Evolutionary conservation across 2,797 vertebrate species (phyloP), one percentile per base, ranked within the genome.

Genomic region (Sebastes goodei): DNA sequence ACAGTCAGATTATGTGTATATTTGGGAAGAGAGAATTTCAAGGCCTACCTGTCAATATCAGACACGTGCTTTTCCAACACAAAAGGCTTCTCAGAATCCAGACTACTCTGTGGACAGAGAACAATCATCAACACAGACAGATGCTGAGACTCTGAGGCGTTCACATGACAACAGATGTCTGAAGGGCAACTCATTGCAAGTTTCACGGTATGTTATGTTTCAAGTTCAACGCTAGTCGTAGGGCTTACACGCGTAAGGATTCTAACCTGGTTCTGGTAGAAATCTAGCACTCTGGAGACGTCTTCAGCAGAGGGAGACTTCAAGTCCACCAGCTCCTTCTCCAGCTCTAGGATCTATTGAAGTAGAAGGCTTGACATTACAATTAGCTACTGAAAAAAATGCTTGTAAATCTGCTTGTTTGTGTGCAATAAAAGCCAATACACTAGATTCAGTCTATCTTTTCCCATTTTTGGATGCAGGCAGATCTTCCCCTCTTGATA

Each of bases 281-380:
- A 93, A 49, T 97, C 95, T 25, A 99, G 69, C 59, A 99, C 82
- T 71, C 90, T 91, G 29, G 94, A 94, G 82, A 99, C 75, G 6
- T 96, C 94, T 72, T 96, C 94, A 87, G 82, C 90, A 35, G 97
- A 97, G 38, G 97, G 97, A 69, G 96, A 95, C 85, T 96, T 97
- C 90, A 99, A 66, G 53, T 95, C 89, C 88, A 96, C 90, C 66
- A 99, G 94, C 80, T 97, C 96, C 86, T 97, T 95, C 93, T 99
- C 97, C 81, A 99, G 94, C 33, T 94, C 95, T n/a, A 87, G 61
- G 30, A 99, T 86, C 98, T 99, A 68, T 32, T 7, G 2, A 38
- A 20, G 65, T 2, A 77, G 21, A 61, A 42, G 10, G 30, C 10
- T 11, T 30, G 17, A 49, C 0, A 21, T 71, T 42, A 46, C 27